Percentiles rank a stretch among this genome's conserved stretches.
phyloP scores from a whole-genome alignment of 2,888 invertebrate species.

The Octonoba sinensis region DNA sequence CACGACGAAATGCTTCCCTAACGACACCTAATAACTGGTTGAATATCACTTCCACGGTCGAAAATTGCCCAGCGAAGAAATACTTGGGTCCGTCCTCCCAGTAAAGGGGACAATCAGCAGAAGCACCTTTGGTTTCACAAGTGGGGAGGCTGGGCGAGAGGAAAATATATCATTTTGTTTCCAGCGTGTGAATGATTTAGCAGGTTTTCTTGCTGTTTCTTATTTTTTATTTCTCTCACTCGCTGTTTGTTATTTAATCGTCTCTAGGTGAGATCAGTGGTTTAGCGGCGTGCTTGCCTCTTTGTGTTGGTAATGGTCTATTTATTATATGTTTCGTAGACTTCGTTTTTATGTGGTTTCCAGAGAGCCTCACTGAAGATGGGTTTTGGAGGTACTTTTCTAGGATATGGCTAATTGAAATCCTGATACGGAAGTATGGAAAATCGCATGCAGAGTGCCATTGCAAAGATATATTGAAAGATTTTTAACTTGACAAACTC shows the following conservation, averaged over 20 bases:
- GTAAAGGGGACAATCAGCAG: constrained; percentile 43
- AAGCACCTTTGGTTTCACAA: constrained; percentile 21
- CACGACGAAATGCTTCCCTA: constrained; percentile 21
- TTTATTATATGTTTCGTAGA: constrained; percentile 47
- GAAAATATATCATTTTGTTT: constrained; percentile 50
- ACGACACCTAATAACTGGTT: constrained; percentile 61
- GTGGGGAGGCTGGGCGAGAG: constrained; percentile 47
- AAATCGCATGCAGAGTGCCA: too few relatives aligned
- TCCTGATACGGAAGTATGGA: too few relatives aligned
- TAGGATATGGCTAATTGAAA: too few relatives aligned
- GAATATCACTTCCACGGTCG: constrained; percentile 33
- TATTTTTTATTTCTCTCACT: constrained; percentile 14
- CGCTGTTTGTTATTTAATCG: constrained; percentile 29
- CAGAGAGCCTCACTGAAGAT: too few relatives aligned
- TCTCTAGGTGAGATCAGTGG: constrained; percentile 13
- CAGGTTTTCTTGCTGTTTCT: background rate
- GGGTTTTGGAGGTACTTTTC: too few relatives aligned
- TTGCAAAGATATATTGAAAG: too few relatives aligned
- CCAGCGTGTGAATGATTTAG: constrained; percentile 38
- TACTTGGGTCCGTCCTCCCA: constrained; percentile 19
- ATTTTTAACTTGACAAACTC: too few relatives aligned
- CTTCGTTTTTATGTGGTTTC: too few relatives aligned
- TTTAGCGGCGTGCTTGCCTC: constrained; percentile 4
- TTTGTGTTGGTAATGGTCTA: constrained; percentile 51
- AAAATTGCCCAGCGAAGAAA: constrained; percentile 35